A percentile compares a stretch with the other conserved stretches of the same genome.
Conservation (phyloP, 2,797 vertebrate genomes). For the Myoxocephalus aenaeus region DNA sequence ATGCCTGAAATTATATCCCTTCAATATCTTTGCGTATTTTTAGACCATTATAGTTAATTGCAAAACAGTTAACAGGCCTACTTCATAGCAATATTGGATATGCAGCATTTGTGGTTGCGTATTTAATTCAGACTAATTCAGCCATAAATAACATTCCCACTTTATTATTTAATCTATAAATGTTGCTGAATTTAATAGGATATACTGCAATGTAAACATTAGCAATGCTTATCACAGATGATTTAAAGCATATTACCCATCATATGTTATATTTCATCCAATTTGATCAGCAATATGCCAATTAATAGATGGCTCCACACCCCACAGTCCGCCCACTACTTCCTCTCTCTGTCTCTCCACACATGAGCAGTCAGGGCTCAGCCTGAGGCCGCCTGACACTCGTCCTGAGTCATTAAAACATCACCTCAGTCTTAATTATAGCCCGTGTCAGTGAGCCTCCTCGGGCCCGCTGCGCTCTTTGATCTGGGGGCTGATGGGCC, state of each 20-base stretch:
- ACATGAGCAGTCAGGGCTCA: slow-evolving; percentile 51
- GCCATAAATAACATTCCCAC: neutral
- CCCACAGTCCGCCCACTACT: slow-evolving; percentile 8
- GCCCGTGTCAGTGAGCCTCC: slow-evolving; percentile 66
- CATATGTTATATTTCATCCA: neutral
- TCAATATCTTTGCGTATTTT: neutral
- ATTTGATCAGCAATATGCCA: slow-evolving; percentile 10
- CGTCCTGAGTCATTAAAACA: slow-evolving; percentile 77
- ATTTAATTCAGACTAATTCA: slow-evolving; percentile 1
- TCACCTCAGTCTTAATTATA: slow-evolving; percentile 80
- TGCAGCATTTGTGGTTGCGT: neutral
- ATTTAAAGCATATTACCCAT: neutral
- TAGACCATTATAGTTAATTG: neutral
- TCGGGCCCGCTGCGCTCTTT: slow-evolving; percentile 59
- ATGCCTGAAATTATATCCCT: neutral
- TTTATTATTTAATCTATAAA: neutral
- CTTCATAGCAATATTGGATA: neutral
- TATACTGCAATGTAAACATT: neutral
- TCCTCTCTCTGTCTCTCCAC: slow-evolving; percentile 35
- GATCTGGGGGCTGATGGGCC: slow-evolving; percentile 65
- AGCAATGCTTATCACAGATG: neutral
- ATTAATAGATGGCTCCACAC: slow-evolving; percentile 13
- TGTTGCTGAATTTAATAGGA: neutral
- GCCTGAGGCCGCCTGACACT: slow-evolving; percentile 72
- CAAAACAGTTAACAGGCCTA: neutral